Evolutionary conservation across 2,113 vertebrate genomes (phyloP).

Genomic region (Scytalopus superciliaris): DNA sequence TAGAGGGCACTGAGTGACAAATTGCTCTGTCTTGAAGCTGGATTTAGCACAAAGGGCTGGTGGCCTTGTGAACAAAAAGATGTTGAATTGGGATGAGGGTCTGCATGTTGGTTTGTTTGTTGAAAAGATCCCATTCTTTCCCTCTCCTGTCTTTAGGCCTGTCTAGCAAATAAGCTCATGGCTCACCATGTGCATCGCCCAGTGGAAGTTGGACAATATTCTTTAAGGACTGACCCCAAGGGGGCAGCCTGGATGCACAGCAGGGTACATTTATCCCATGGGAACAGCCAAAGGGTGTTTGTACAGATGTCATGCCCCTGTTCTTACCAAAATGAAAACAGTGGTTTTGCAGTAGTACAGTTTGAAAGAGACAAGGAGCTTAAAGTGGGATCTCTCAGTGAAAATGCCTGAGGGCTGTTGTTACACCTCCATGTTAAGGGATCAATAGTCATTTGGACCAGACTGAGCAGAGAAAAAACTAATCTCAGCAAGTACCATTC

Average conservation of each 20-base stretch:
- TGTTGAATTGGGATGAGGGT: background rate
- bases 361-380: background rate
- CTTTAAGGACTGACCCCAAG: background rate
- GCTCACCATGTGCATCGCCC: accelerated
- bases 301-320: background rate
- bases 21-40: background rate
- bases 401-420: background rate
- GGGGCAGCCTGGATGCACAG: background rate
- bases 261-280: background rate
- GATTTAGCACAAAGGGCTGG: background rate
- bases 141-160: background rate
- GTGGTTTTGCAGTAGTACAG: background rate
- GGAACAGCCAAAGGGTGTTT: background rate
- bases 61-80: background rate
- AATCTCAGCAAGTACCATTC: background rate
- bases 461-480: background rate
- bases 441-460: conserved; percentile 40
- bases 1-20: background rate
- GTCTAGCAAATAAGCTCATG: background rate
- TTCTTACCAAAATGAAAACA: background rate
- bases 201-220: background rate
- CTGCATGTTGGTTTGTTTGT: background rate
- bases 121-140: background rate
- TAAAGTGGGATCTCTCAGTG: background rate
- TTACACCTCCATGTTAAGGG: background rate